A percentile compares a stretch with the other conserved stretches of the same genome.
Evolutionary conservation across 2,797 vertebrate genomes (phyloP).

Genomic region (Enteromius unitaeniatus): DNA sequence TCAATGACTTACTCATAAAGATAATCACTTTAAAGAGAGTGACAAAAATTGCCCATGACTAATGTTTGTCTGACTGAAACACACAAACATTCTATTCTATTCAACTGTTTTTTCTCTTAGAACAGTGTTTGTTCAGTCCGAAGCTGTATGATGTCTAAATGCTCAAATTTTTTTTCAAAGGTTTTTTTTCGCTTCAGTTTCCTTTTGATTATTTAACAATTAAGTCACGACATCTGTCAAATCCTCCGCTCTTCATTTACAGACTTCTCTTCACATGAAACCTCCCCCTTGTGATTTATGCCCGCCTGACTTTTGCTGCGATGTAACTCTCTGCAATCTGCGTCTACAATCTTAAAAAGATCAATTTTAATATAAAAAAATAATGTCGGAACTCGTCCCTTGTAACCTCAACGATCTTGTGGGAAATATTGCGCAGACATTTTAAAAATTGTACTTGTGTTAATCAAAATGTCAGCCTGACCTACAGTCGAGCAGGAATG

Average conservation of each 20-base stretch:
- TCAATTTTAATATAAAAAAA: slow-evolving; percentile 73
- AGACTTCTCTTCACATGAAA: slow-evolving; percentile 61
- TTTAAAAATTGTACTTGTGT: slow-evolving; percentile 72
- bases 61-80: not conserved
- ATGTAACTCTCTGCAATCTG: slow-evolving; percentile 64
- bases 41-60: not conserved
- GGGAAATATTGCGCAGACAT: slow-evolving; percentile 74
- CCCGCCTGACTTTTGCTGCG: slow-evolving; percentile 60
- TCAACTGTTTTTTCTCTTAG: not conserved
- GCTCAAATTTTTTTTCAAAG: not conserved
- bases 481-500: slow-evolving; percentile 43
- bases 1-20: not conserved
- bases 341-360: slow-evolving; percentile 72
- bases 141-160: not conserved
- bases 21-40: not conserved
- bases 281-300: slow-evolving; percentile 72
- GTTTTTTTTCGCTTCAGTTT: slow-evolving; percentile 5
- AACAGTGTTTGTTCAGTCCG: not conserved
- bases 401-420: slow-evolving; percentile 67
- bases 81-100: not conserved
- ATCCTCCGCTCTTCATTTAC: slow-evolving; percentile 63
- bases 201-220: slow-evolving; percentile 46
- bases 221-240: slow-evolving; percentile 67
- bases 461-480: slow-evolving; percentile 77
- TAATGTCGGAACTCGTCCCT: slow-evolving; percentile 58